Conservation (phyloP, 1,140 invertebrate genomes). For the Aphidius ervi region DNA sequence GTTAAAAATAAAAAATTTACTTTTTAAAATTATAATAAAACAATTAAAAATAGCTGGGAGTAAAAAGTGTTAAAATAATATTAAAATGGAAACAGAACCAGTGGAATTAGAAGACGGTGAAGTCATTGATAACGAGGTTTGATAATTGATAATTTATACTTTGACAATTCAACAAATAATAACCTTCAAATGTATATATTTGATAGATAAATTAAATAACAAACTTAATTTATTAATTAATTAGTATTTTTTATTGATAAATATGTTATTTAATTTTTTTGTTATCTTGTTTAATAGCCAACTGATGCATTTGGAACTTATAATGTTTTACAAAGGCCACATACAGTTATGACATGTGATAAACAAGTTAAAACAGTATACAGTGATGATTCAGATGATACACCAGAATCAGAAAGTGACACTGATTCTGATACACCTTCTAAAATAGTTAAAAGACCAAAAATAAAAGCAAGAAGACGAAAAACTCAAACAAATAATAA, state of each 20-base stretch:
- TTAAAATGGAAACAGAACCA: constrained; percentile 44
- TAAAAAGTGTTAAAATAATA: background rate
- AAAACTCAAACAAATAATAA: constrained; percentile 37
- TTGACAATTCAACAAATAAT: constrained; percentile 25
- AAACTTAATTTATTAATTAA: background rate
- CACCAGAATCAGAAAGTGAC: constrained; percentile 51
- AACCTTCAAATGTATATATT: background rate
- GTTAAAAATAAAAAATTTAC: too few relatives aligned
- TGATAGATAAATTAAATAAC: background rate
- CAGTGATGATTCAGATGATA: constrained; percentile 48
- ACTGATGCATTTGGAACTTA: constrained; percentile 43
- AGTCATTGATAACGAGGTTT: constrained; percentile 45
- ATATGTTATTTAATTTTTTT: background rate
- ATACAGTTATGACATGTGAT: constrained; percentile 24
- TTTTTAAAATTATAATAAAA: too few relatives aligned
- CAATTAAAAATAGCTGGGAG: too few relatives aligned
- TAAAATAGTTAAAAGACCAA: constrained; percentile 40
- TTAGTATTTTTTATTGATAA: background rate
- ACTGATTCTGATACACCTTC: constrained; percentile 45
- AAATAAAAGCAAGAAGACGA: constrained; percentile 44
- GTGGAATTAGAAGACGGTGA: constrained; percentile 47
- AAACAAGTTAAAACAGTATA: constrained; percentile 38
- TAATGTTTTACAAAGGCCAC: constrained; percentile 45
- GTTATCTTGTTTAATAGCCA: constrained; percentile 29
- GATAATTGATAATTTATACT: constrained; percentile 27